phyloP scores from a whole-genome alignment of 1,140 invertebrate genomes.

The Eumaeus atala region DNA sequence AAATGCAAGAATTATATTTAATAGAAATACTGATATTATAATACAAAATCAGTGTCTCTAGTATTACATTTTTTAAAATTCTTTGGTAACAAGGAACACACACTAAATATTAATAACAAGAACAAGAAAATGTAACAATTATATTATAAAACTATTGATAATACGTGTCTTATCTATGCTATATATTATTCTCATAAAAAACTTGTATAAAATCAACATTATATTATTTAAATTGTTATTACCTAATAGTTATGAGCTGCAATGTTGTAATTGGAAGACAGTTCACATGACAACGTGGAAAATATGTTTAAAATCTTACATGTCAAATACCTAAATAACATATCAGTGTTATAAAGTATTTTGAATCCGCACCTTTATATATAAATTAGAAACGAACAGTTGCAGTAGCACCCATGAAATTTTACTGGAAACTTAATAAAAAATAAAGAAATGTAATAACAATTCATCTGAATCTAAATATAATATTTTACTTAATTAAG shows the following conservation, averaged over 20 bases:
- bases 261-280: not conserved
- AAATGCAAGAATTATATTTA: slow-evolving; percentile 66
- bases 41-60: slow-evolving; percentile 34
- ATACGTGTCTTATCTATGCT: slow-evolving; percentile 40
- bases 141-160: slow-evolving; percentile 47
- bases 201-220: slow-evolving; percentile 26
- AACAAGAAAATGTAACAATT: slow-evolving; percentile 69
- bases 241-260: not conserved
- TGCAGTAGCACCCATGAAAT: too few relatives aligned
- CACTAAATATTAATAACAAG: slow-evolving; percentile 65
- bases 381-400: too few relatives aligned
- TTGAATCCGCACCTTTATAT: too few relatives aligned
- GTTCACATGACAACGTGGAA: not conserved
- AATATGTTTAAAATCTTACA: too few relatives aligned
- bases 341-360: too few relatives aligned
- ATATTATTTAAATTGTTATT: not conserved
- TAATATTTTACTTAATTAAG: too few relatives aligned
- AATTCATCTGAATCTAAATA: too few relatives aligned
- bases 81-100: slow-evolving; percentile 73
- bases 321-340: too few relatives aligned
- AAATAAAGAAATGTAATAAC: too few relatives aligned
- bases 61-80: slow-evolving; percentile 42
- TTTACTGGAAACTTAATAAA: too few relatives aligned
- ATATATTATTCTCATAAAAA: slow-evolving; percentile 16
- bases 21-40: slow-evolving; percentile 63